phyloP scores from a whole-genome alignment of 1,140 invertebrate species.

The Helicoverpa armigera region DNA sequence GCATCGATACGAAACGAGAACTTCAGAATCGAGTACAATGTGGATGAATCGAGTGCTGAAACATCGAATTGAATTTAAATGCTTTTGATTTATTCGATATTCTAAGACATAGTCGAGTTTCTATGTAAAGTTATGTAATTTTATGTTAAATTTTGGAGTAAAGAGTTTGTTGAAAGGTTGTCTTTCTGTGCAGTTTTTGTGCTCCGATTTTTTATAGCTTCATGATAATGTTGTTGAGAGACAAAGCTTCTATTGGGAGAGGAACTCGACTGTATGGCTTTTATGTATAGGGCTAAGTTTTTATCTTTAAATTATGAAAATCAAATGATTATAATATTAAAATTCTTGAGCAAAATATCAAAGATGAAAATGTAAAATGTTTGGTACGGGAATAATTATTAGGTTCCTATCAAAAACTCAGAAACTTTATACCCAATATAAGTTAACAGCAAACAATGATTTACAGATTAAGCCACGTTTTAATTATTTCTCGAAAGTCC shows the following conservation, averaged over 20 bases:
- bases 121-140: neutral
- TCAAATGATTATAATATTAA: neutral
- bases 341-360: neutral
- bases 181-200: too few relatives aligned
- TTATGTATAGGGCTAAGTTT: too few relatives aligned
- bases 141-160: too few relatives aligned
- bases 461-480: neutral
- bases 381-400: neutral
- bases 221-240: too few relatives aligned
- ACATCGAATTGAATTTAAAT: conserved; percentile 16
- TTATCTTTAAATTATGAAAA: too few relatives aligned
- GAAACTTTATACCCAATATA: neutral
- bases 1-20: neutral
- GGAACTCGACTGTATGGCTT: too few relatives aligned
- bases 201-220: too few relatives aligned
- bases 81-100: conserved; percentile 16
- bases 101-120: neutral
- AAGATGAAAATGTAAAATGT: neutral
- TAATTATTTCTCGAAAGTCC: neutral
- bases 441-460: neutral
- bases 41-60: conserved; percentile 15
- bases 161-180: too few relatives aligned
- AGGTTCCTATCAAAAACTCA: neutral
- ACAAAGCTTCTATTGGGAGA: too few relatives aligned
- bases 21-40: conserved; percentile 5